These are phyloP conservation scores for Scaeva pyrastri DNA, from an alignment of 2,888 invertebrate genomes.

Conservation along the genomic window DNA sequence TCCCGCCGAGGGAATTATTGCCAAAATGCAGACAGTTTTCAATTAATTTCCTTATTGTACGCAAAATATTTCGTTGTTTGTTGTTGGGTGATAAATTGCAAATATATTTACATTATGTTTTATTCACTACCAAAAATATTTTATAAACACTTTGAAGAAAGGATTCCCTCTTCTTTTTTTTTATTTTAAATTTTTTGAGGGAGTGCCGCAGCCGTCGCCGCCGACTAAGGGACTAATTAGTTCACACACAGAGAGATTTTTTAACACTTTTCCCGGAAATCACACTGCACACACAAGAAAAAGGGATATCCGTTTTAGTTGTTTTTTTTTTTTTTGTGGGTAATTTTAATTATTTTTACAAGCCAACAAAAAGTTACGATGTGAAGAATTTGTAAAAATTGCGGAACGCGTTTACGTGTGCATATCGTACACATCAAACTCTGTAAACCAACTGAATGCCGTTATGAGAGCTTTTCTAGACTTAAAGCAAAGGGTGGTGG, in stretches of 20 bases:
- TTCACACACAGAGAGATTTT: slow-evolving; percentile 16
- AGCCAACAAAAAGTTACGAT: slow-evolving; percentile 29
- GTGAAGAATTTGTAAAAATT: slow-evolving; percentile 38
- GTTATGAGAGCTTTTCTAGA: slow-evolving; percentile 57
- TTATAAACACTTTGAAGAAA: slow-evolving; percentile 3
- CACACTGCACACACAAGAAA: slow-evolving; percentile 18
- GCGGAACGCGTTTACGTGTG: slow-evolving; percentile 40
- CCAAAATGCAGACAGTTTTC: slow-evolving; percentile 32
- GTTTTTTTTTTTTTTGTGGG: slow-evolving; percentile 11
- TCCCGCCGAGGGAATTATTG: slow-evolving; percentile 33
- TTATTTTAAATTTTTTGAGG: slow-evolving; percentile 2
- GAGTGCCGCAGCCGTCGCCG: no score
- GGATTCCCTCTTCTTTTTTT: slow-evolving; percentile 1
- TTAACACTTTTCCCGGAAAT: slow-evolving; percentile 47
- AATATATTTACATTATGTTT: slow-evolving; percentile 12
- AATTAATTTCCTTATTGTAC: slow-evolving; percentile 41
- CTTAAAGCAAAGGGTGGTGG: slow-evolving; percentile 32
- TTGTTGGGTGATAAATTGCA: background rate
- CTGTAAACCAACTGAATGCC: slow-evolving; percentile 61
- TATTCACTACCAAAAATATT: slow-evolving; percentile 9
- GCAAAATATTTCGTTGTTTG: slow-evolving; percentile 31
- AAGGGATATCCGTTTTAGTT: background rate
- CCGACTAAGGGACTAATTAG: background rate
- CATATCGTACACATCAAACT: slow-evolving; percentile 59
- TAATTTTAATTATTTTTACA: background rate